Percentiles rank a stretch among this genome's conserved stretches.
Evolutionary conservation across 2,113 vertebrate genomes (phyloP).

Genomic region (Indicator indicator): DNA sequence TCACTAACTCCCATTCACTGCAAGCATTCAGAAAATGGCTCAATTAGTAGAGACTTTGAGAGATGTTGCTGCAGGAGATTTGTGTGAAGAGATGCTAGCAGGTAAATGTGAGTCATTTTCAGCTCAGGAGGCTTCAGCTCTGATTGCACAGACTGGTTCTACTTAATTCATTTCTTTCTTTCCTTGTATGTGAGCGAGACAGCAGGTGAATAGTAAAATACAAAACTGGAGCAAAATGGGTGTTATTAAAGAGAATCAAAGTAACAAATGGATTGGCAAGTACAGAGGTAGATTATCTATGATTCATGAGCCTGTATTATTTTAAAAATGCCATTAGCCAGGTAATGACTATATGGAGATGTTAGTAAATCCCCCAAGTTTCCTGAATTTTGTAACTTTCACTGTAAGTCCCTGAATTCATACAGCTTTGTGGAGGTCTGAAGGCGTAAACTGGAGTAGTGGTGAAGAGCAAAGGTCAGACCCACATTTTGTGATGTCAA

Average conservation of each 20-base stretch:
- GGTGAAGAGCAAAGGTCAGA: background rate
- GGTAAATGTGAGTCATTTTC: slow-evolving; percentile 40
- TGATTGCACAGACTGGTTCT: slow-evolving; percentile 38
- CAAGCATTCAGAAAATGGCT: slow-evolving; percentile 50
- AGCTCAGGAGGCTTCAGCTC: slow-evolving; percentile 29
- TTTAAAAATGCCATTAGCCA: slow-evolving; percentile 17
- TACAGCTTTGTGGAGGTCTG: background rate
- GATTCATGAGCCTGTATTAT: slow-evolving; percentile 35
- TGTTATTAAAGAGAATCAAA: slow-evolving; percentile 60
- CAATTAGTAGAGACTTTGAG: slow-evolving; percentile 29
- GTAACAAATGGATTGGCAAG: slow-evolving; percentile 41
- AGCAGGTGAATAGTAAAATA: slow-evolving; percentile 52
- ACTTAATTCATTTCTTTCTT: slow-evolving; percentile 49
- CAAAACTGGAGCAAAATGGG: slow-evolving; percentile 10
- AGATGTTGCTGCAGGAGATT: slow-evolving; percentile 20
- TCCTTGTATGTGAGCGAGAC: background rate
- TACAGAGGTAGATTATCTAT: slow-evolving; percentile 53
- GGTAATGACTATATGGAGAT: background rate
- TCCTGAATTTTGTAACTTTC: background rate
- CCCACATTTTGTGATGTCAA: background rate
- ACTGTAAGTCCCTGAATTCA: background rate
- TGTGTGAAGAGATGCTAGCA: slow-evolving; percentile 35
- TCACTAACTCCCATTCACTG: background rate
- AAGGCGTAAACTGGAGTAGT: background rate
- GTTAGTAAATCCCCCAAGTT: slow-evolving; percentile 12